Evolutionary conservation across 2,797 vertebrate genomes (phyloP).

Genomic region (Anomalospiza imberbis): DNA sequence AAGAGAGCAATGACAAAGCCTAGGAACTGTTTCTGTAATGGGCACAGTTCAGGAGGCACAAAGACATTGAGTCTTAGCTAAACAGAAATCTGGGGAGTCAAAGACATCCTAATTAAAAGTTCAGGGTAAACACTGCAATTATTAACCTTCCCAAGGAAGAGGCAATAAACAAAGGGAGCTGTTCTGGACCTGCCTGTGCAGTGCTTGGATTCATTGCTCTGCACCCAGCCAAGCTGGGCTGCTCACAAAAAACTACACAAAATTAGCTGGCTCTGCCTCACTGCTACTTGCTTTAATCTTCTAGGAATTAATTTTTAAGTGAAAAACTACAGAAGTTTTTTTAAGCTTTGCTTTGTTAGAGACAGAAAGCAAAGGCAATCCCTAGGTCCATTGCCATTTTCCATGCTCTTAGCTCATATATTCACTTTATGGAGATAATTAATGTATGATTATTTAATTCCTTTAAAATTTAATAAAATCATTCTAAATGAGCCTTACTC

Average conservation of each 20-base stretch:
- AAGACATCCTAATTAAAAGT: constrained; percentile 25
- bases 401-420: background rate
- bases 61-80: background rate
- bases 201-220: background rate
- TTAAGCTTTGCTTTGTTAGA: background rate
- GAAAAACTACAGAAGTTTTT: background rate
- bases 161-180: background rate
- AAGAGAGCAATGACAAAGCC: background rate
- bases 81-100: constrained; percentile 5
- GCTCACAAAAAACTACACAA: background rate
- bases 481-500: constrained; percentile 22
- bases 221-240: background rate
- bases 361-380: background rate
- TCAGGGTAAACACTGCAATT: background rate
- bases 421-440: constrained; percentile 26
- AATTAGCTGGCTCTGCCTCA: background rate
- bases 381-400: background rate
- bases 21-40: background rate
- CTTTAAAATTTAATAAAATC: constrained; percentile 16
- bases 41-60: background rate
- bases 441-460: background rate
- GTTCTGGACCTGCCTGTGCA: background rate
- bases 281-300: background rate
- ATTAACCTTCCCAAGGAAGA: background rate
- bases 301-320: background rate